phyloP scores from a whole-genome alignment of 2,113 vertebrate species.

The Psophia crepitans region DNA sequence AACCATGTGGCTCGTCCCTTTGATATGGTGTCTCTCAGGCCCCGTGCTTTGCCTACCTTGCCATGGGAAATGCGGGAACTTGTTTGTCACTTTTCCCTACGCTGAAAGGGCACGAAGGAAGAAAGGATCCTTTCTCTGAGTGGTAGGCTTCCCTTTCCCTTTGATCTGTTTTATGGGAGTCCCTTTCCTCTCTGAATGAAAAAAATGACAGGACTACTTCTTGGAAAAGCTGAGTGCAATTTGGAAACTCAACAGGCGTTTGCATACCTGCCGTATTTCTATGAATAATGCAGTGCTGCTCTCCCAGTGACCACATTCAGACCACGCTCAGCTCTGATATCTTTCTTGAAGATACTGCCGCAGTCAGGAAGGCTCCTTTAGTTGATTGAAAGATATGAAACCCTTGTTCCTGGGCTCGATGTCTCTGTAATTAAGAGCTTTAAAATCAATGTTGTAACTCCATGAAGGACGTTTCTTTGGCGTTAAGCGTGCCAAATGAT shows the following conservation, averaged over 20 bases:
- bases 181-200: background rate
- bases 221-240: conserved; percentile 18
- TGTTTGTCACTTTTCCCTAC: conserved; percentile 2
- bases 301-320: background rate
- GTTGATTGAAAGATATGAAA: conserved; percentile 49
- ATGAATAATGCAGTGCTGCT: conserved; percentile 22
- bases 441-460: conserved; percentile 24
- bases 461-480: background rate
- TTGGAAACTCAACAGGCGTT: background rate
- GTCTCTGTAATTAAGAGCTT: conserved; percentile 48
- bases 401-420: background rate
- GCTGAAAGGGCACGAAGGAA: background rate
- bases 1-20: background rate
- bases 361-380: conserved; percentile 43
- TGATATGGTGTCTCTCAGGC: background rate
- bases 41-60: background rate
- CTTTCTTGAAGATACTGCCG: background rate
- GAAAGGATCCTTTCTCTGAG: background rate
- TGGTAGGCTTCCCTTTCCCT: background rate
- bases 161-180: conserved; percentile 23
- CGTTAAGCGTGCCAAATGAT: background rate
- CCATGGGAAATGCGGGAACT: background rate
- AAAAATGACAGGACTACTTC: background rate
- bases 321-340: background rate
- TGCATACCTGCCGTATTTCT: background rate